These are phyloP conservation scores for Trichosurus vulpecula DNA, from an alignment of 2,797 vertebrate genomes.

Conservation along the genomic window DNA sequence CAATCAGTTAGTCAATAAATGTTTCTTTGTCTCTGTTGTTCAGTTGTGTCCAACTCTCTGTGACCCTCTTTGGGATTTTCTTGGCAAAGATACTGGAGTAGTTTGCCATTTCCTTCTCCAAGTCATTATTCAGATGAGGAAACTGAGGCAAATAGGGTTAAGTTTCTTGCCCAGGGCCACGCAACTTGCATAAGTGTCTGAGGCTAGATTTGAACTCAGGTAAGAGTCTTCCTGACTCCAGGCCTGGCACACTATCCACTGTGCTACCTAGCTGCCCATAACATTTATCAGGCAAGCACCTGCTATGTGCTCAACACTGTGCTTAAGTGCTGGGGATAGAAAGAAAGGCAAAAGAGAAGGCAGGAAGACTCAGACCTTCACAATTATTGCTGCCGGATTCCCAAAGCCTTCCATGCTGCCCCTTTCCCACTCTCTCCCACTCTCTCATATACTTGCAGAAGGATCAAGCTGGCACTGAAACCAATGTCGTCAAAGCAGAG, in stretches of 20 bases:
- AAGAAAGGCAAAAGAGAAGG: background rate
- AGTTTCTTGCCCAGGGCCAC: background rate
- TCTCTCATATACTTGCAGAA: background rate
- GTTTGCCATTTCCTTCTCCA: background rate
- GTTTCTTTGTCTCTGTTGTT: background rate
- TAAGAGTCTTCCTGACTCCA: background rate
- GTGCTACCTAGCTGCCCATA: background rate
- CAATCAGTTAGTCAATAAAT: background rate
- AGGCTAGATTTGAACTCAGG: background rate
- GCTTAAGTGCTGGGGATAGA: background rate
- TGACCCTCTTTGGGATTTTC: background rate
- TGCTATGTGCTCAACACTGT: background rate
- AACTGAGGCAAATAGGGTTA: background rate
- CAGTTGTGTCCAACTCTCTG: background rate
- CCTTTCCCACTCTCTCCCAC: background rate
- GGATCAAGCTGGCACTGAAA: background rate
- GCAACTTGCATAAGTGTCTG: background rate
- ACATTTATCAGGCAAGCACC: background rate
- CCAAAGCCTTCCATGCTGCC: background rate
- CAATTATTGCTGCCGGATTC: background rate
- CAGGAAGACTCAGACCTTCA: background rate
- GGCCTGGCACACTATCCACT: background rate
- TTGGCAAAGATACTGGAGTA: background rate
- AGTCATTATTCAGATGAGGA: background rate
- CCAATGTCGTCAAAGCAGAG: background rate